Evolutionary conservation across 37 sponge, comb jelly and placozoan genomes (phyloP).

Genomic region (Amphimedon queenslandica): DNA sequence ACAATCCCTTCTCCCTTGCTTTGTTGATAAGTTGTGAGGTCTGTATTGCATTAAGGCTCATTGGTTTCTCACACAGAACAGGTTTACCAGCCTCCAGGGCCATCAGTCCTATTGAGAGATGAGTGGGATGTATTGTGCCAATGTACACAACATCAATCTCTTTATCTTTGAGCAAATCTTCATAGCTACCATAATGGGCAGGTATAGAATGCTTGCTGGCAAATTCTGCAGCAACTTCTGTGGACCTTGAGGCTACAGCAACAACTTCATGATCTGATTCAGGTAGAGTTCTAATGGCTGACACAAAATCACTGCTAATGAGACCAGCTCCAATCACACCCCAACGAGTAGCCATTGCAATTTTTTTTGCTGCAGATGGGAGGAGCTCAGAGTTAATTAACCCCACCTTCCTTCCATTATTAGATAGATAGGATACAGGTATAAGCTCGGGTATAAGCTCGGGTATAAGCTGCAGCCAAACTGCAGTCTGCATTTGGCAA

Average conservation of each 20-base stretch:
- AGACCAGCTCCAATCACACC: conserved; percentile 51
- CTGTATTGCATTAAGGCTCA: conserved; percentile 33
- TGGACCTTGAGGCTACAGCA: conserved; percentile 47
- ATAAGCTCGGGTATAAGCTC: too few relatives aligned
- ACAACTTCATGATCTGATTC: conserved; percentile 37
- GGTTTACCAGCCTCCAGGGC: conserved; percentile 21
- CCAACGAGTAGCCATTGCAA: conserved; percentile 32
- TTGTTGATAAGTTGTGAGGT: conserved; percentile 9
- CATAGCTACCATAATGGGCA: conserved; percentile 42
- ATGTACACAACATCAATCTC: conserved; percentile 49
- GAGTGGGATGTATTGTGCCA: conserved; percentile 41
- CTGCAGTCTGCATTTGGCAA: too few relatives aligned
- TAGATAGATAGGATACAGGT: too few relatives aligned
- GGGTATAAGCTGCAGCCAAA: too few relatives aligned
- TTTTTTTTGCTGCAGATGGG: too few relatives aligned
- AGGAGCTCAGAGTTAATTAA: too few relatives aligned
- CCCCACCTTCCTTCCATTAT: too few relatives aligned
- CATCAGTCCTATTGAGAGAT: conserved; percentile 14
- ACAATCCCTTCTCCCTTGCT: conserved; percentile 34
- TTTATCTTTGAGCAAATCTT: conserved; percentile 19
- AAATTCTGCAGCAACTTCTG: conserved; percentile 36
- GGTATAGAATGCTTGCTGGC: conserved; percentile 27
- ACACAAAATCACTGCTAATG: conserved; percentile 44
- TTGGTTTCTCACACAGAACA: conserved; percentile 53
- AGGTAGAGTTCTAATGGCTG: conserved; percentile 42